A percentile compares a stretch with the other conserved stretches of the same genome.
These are phyloP conservation scores for Machimus rusticus DNA, from an alignment of 2,888 invertebrate species.

Conservation along the genomic window DNA sequence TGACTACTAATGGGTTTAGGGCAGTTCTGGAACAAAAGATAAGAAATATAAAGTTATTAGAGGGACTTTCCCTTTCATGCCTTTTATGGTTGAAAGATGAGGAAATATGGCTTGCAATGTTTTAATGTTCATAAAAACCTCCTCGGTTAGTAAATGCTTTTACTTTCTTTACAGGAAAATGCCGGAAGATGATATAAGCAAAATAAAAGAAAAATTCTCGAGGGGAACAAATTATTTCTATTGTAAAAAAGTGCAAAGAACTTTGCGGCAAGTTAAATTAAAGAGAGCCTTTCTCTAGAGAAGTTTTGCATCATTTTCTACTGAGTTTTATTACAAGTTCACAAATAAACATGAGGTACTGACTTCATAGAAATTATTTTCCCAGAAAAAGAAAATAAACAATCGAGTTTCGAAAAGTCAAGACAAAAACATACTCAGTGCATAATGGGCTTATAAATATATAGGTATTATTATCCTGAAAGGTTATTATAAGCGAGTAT, in stretches of 20 bases:
- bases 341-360: too few relatives aligned
- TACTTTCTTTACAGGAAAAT: neutral
- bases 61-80: neutral
- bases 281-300: neutral
- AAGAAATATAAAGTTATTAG: neutral
- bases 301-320: neutral
- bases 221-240: neutral
- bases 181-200: neutral
- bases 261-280: neutral
- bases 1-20: neutral
- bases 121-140: neutral
- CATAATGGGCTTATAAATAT: neutral
- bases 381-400: too few relatives aligned
- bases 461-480: too few relatives aligned
- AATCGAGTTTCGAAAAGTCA: too few relatives aligned
- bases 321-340: too few relatives aligned
- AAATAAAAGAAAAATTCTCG: neutral
- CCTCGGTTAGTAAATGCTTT: neutral
- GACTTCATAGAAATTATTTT: too few relatives aligned
- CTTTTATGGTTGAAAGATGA: neutral
- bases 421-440: neutral
- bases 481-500: too few relatives aligned
- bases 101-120: neutral
- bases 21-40: neutral
- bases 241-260: neutral